Percentiles rank a stretch among this genome's conserved stretches.
These are phyloP conservation scores for Atherinosoma microstoma DNA, from an alignment of 2,797 vertebrate species.

Conservation along the genomic window DNA sequence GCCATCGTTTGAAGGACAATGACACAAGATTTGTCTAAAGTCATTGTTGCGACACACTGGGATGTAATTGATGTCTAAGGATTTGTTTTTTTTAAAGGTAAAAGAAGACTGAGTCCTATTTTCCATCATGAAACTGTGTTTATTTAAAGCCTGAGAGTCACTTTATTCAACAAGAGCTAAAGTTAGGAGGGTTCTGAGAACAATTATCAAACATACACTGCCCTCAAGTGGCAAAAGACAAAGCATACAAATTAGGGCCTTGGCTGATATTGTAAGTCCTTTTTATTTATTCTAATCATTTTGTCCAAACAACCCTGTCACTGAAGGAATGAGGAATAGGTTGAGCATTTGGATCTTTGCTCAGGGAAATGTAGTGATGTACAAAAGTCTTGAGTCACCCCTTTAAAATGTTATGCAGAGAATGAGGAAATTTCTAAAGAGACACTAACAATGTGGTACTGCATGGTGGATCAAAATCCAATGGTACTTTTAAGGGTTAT, in stretches of 20 bases:
- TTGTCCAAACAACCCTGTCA: not conserved
- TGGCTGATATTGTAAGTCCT: not conserved
- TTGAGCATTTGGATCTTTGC: not conserved
- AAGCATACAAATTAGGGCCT: constrained; percentile 2
- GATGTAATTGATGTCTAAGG: not conserved
- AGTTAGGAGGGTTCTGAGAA: not conserved
- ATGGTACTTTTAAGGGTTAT: no score
- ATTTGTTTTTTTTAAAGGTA: not conserved
- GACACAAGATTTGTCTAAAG: not conserved
- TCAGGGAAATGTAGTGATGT: not conserved
- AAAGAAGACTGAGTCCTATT: not conserved
- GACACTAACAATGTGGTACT: no score
- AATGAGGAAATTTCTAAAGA: no score
- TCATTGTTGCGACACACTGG: not conserved
- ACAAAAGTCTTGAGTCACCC: no score
- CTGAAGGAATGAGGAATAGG: not conserved
- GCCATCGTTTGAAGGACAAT: not conserved
- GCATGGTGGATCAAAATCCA: no score
- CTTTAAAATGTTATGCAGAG: no score
- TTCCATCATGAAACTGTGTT: not conserved
- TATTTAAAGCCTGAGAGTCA: constrained; percentile 5
- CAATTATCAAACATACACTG: constrained; percentile 51
- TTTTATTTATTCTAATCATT: not conserved
- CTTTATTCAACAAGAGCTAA: constrained; percentile 1
- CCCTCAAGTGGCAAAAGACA: constrained; percentile 56